phyloP scores from a whole-genome alignment of 2,113 vertebrate species.

The Cottus gobio region DNA sequence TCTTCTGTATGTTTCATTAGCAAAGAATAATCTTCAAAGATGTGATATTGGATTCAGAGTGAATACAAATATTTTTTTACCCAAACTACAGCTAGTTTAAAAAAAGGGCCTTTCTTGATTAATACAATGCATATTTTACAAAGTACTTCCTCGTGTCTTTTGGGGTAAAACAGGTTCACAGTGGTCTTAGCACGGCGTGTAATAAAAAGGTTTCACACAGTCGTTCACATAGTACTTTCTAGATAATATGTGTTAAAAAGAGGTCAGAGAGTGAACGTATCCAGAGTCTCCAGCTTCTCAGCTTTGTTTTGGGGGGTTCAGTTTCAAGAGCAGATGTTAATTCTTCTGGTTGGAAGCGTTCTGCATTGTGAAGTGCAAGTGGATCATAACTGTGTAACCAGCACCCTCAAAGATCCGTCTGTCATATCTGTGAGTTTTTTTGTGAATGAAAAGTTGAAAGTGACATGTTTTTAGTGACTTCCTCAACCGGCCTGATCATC shows the following conservation, averaged over 20 bases:
- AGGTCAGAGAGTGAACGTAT: conserved; percentile 30
- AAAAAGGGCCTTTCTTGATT: background rate
- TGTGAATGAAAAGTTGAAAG: background rate
- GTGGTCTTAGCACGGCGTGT: background rate
- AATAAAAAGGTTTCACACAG: background rate
- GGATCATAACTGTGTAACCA: background rate
- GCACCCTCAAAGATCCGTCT: background rate
- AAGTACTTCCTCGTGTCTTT: background rate
- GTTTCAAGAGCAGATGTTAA: conserved; percentile 13
- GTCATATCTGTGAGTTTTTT: background rate
- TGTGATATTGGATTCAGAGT: background rate
- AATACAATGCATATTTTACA: background rate
- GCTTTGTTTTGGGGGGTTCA: conserved; percentile 10
- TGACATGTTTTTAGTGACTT: background rate
- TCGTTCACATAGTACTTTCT: conserved; percentile 15
- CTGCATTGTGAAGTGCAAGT: background rate
- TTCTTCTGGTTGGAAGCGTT: background rate
- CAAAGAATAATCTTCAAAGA: background rate
- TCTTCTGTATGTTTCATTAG: background rate
- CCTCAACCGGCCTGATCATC: background rate
- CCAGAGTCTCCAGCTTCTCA: background rate
- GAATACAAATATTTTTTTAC: background rate
- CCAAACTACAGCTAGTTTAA: background rate
- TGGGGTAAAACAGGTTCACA: background rate
- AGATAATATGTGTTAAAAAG: conserved; percentile 21